Evolutionary conservation across 2,888 invertebrate species (phyloP).

Genomic region (Halictus quadricinctus): DNA sequence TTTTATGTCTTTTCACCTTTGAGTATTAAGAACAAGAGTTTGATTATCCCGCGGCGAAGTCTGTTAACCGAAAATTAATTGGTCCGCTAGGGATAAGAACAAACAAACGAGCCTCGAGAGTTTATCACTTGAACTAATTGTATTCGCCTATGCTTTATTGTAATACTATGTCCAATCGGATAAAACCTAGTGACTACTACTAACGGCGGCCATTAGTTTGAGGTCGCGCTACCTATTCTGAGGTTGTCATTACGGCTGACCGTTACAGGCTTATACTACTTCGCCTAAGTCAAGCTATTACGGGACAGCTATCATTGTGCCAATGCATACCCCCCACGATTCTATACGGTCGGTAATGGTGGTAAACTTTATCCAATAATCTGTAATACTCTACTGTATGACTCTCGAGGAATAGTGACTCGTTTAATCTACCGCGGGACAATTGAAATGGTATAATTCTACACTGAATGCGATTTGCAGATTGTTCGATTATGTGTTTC

Average conservation of each 20-base stretch:
- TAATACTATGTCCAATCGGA: slow-evolving; percentile 59
- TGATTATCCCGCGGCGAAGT: slow-evolving; percentile 56
- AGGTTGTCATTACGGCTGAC: slow-evolving; percentile 53
- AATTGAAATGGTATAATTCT: neutral
- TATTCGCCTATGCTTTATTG: slow-evolving; percentile 54
- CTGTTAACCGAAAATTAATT: slow-evolving; percentile 29
- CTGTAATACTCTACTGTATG: neutral
- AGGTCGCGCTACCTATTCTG: slow-evolving; percentile 47
- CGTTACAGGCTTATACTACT: slow-evolving; percentile 35
- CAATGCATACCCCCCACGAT: slow-evolving; percentile 26
- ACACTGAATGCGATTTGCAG: neutral
- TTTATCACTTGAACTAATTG: slow-evolving; percentile 45
- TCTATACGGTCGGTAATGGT: neutral
- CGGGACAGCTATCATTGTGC: slow-evolving; percentile 41
- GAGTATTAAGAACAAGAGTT: no score
- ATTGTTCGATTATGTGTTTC: neutral
- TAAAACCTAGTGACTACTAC: slow-evolving; percentile 63
- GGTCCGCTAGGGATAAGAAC: slow-evolving; percentile 62
- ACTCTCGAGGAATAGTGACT: neutral
- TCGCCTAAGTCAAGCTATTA: slow-evolving; percentile 29
- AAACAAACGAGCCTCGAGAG: slow-evolving; percentile 64
- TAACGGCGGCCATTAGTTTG: slow-evolving; percentile 63
- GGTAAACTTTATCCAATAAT: slow-evolving; percentile 1
- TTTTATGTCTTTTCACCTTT: no score
- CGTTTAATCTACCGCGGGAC: neutral